These are phyloP conservation scores for Seira ritae DNA, from an alignment of 2,888 invertebrate species.

Conservation along the genomic window DNA sequence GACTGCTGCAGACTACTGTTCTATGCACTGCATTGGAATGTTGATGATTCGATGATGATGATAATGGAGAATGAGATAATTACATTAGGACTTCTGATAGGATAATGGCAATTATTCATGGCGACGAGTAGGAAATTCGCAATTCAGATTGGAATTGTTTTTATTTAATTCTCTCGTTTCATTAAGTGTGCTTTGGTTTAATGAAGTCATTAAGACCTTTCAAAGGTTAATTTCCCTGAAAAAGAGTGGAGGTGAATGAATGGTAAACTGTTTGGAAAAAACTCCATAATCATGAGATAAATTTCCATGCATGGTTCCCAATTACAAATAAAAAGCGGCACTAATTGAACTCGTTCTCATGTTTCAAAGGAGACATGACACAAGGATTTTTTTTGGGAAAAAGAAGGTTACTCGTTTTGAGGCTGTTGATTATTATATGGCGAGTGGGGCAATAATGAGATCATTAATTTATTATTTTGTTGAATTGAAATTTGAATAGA, in stretches of 20 bases:
- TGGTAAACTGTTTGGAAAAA: background rate
- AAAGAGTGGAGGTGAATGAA: no score
- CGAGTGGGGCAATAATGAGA: background rate
- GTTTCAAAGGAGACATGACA: background rate
- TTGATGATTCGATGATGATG: no score
- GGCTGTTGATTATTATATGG: no score
- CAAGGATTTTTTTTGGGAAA: background rate
- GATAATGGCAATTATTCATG: conserved; percentile 33
- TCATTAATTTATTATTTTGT: conserved; percentile 3
- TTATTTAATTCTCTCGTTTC: conserved; percentile 30
- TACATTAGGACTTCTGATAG: conserved; percentile 4
- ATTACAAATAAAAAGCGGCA: background rate
- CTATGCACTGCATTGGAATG: background rate
- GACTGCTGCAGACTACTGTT: no score
- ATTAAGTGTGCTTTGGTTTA: conserved; percentile 24
- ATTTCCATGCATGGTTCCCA: background rate
- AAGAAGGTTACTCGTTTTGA: no score
- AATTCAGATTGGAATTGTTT: conserved; percentile 18
- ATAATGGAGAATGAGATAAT: conserved; percentile 19
- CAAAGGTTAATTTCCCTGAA: background rate
- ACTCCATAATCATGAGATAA: background rate
- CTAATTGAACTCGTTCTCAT: conserved; percentile 4
- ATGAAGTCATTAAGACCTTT: conserved; percentile 48
- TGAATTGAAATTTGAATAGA: conserved; percentile 2
- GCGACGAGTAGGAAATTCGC: conserved; percentile 48